Evolutionary conservation across 2,797 vertebrate species (phyloP), one percentile per base, ranked within the genome.

Genomic region (Toxotes lorentzi): DNA sequence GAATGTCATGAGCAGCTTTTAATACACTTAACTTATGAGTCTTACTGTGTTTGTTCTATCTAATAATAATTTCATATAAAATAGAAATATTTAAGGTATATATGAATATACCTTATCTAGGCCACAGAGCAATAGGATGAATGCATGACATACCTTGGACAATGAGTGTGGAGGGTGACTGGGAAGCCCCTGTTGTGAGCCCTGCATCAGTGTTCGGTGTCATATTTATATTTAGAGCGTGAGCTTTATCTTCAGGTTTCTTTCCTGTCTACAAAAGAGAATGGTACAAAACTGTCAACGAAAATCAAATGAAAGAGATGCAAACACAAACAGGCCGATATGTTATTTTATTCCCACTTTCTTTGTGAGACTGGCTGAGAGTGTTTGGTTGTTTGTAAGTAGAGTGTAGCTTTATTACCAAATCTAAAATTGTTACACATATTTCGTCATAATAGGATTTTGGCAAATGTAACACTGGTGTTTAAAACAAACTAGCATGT

Each of bases 171-270:
- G 73, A 47, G 64, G 86, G 51, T 76, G 83, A 58, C 56, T 83
- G 80, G 57, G 75, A 71, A 75, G 78, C 73, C 19, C 27, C 76
- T 66, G 54, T 60, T 50, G 77, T 59, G 34, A 68, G 76, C 38
- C 32, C 47, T 73, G 27, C 45, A 70, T 86, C 60, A 64, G 78
- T 73, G 45, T 90, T 79, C 21, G 17, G 75, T 73, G 82, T 92
- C 88, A 82, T 19, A 60, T 86, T 35, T 90, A 83, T 82, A 91
- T 93, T 90, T 92, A 72, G 82, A 74, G 47, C 27, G 10, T 72
- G 76, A 83, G 63, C 50, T 21, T 71, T 63, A 73, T 83, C 85
- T 50, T 82, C 86, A 64, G 57, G 51, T 84, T 76, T 73, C n/a
- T 79, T 30, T 70, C 35, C 77, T 9, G 1, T 70, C 93, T 93